Conservation (phyloP, 2,888 invertebrate species). For the Caenorhabditis parvicauda region DNA sequence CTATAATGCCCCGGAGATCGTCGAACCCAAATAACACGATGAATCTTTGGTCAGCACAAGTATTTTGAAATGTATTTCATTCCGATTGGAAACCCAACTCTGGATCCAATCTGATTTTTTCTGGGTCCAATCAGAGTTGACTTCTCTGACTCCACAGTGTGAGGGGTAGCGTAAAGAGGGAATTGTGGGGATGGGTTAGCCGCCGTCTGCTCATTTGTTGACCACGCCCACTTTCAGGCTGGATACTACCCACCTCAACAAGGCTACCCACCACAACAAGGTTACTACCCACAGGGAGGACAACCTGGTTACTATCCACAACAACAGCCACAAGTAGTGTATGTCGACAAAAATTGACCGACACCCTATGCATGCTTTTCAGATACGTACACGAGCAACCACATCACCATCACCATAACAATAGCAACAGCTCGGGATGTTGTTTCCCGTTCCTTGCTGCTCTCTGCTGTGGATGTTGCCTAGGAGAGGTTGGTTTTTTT, state of each 20-base stretch:
- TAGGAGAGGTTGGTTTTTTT: constrained; percentile 52
- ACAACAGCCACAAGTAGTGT: constrained; percentile 54
- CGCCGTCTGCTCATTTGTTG: background rate
- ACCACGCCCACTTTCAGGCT: constrained; percentile 12
- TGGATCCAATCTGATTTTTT: no score
- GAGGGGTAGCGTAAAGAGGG: background rate
- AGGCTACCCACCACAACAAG: constrained; percentile 38
- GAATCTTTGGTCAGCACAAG: no score
- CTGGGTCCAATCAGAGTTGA: no score
- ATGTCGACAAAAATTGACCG: constrained; percentile 29
- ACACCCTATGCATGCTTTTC: no score
- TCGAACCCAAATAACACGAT: no score
- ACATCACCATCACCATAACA: constrained; percentile 19
- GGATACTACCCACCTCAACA: constrained; percentile 26
- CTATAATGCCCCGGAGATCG: no score
- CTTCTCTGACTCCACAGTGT: background rate
- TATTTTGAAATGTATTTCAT: no score
- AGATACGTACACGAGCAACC: constrained; percentile 46
- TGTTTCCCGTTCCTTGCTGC: constrained; percentile 51
- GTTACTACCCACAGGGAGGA: constrained; percentile 47
- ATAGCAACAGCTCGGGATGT: constrained; percentile 42
- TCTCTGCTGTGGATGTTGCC: constrained; percentile 52
- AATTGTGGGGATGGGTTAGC: background rate
- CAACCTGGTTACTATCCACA: constrained; percentile 49
- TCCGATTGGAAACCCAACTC: no score